Percentiles rank a stretch among this genome's conserved stretches.
Conservation (phyloP, 2,888 invertebrate genomes). For the Synanthedon vespiformis region DNA sequence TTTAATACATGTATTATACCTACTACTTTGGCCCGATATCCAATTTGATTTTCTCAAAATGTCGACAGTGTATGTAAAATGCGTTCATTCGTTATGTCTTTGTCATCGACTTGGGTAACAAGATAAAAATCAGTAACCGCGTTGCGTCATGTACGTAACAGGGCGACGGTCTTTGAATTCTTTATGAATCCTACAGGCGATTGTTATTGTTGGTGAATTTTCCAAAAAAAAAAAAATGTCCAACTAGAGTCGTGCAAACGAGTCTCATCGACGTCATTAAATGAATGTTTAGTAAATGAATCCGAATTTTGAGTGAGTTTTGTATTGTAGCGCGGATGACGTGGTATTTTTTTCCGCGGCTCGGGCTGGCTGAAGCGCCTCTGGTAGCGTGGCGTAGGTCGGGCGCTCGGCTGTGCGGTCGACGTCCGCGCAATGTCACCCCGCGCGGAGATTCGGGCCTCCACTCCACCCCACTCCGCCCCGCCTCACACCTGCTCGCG, state of each 20-base stretch:
- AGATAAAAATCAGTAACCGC: conserved; percentile 21
- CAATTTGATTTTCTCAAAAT: too few relatives aligned
- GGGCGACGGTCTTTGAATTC: conserved; percentile 21
- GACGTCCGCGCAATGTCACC: conserved; percentile 65
- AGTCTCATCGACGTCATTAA: too few relatives aligned
- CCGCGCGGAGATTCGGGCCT: conserved; percentile 27
- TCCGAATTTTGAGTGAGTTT: conserved; percentile 12
- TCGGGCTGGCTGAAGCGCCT: conserved; percentile 24
- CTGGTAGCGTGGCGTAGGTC: conserved; percentile 54
- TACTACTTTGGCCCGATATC: too few relatives aligned
- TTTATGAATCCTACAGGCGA: neutral
- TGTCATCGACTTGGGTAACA: conserved; percentile 17
- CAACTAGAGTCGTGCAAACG: too few relatives aligned
- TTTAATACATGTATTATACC: too few relatives aligned
- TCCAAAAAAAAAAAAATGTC: too few relatives aligned
- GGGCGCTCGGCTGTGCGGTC: conserved; percentile 42
- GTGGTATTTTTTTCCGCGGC: conserved; percentile 32
- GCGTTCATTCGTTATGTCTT: neutral
- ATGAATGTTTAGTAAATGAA: neutral
- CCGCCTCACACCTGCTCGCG: conserved; percentile 11
- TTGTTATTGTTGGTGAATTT: neutral
- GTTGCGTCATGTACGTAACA: conserved; percentile 34
- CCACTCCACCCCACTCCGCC: conserved; percentile 10
- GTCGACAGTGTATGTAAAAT: too few relatives aligned
- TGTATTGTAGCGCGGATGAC: conserved; percentile 22